Evolutionary conservation across 2,797 vertebrate genomes (phyloP), one percentile per base, ranked within the genome.

Genomic region (Lithobates sylvaticus): DNA sequence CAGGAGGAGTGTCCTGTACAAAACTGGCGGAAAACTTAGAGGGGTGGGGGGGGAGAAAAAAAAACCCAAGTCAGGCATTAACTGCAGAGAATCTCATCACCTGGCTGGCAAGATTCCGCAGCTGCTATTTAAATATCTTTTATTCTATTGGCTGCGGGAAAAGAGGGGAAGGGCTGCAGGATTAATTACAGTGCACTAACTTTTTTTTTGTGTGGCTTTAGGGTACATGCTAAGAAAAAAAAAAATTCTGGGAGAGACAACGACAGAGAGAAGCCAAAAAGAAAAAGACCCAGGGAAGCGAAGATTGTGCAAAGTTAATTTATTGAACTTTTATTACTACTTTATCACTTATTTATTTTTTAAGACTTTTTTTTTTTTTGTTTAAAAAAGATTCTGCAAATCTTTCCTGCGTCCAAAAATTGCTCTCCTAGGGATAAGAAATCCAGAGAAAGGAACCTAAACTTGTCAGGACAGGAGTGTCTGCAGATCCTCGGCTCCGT

Each of bases 61-160:
- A 44, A 68, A 78, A 50, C 58, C 69, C n/a, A 68, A 73, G n/a
- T 34, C 42, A 67, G 34, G 34, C 47, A 12, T 58, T 58, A 18
- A 79, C 27, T 47, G n/a, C 76, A 39, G 39, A 32, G 36, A 0
- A 69, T 86, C 76, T 79, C 75, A 75, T 79, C 75, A 88, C 89
- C 85, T 90, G 87, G 83, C 84, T 10, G 65, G 81, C 73, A 44
- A 36, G 65, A 72, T 67, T 39, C 12, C 72, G 76, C 32, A 47
- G 36, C 32, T 36, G 21, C 7, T 27, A 78, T 83, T 76, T 82
- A 61, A 54, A 78, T 78, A 39, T 36, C 81, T 23, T 15, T 32
- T 58, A 26, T 67, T 58, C 72, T 67, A 84, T 89, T 88, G 88
- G 88, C 86, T 84, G 85, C 36, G 9, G 47, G 44, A 9, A 42